Base-by-base conservation (phyloP, 1,140 invertebrate genomes). In the Drosophila simulans region DNA sequence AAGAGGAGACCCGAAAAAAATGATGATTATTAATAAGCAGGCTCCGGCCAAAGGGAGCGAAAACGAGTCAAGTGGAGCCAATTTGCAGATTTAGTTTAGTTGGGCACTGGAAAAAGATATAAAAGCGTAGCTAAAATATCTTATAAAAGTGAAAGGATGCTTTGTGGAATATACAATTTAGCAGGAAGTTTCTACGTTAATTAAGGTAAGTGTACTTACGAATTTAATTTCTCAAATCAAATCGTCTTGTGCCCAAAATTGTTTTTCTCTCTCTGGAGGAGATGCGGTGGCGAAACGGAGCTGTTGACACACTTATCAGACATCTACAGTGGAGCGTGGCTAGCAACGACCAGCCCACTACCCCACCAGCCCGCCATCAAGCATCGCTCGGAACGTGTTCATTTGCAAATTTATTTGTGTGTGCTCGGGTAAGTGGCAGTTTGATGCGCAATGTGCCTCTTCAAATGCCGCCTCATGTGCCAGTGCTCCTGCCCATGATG, bases 401-500 rank as follows among this genome's bases (percentile, higher is more conserved):
- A 90, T 90, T 90, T 90, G 88, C 80, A 78, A 90, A 90, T 83
- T 91, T 90, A 88, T 91, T 90, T 90, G 80, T 88, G 80, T 83
- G 84, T 88, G 73, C 73, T 68, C 54, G 79, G 71, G 63, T 90
- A 88, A 88, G 85, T 88, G 84, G 80, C 83, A 89, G 84, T 88
- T 88, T 88, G 84, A 88, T 88, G 84, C 84, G 84, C 84, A 89
- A 90, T 89, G 84, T 89, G 80, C 31, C 82, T 83, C 82, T 88
- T 83, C 84, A 88, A 88, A 82, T 78, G 78, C 74, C 69, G 69
- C 78, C 60, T 70, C 69, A 65, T 76, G 49, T 80, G 77, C 77
- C 37, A 68, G 66, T 77, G 63, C 51, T 56, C 75, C 64, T 58
- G 58, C 27, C 46, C 54, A 39, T 49, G 66, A 66, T 90, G 89